Percentiles rank a stretch among this genome's conserved stretches.
These are phyloP conservation scores for Mesocentrotus franciscanus DNA, from an alignment of 53 echinoderm and acorn worm genomes.

Conservation along the genomic window DNA sequence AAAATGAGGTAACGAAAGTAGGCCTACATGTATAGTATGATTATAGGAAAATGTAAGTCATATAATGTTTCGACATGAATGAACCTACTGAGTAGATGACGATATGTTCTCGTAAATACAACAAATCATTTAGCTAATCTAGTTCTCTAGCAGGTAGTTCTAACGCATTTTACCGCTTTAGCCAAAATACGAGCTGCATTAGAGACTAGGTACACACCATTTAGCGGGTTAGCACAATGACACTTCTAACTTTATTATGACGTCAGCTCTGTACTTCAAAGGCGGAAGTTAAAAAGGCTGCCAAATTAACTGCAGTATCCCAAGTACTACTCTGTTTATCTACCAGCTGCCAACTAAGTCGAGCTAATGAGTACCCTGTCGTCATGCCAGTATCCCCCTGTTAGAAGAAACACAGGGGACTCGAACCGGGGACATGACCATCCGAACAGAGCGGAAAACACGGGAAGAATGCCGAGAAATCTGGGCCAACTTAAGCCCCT, in stretches of 20 bases:
- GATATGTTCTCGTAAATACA: no score
- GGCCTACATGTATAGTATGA: no score
- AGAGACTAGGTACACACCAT: not conserved
- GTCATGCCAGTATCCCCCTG: not conserved
- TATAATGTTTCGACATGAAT: no score
- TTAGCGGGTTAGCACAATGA: not conserved
- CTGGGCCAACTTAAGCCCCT: not conserved
- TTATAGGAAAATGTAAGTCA: no score
- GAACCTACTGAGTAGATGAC: no score
- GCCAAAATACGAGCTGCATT: not conserved
- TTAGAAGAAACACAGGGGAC: not conserved
- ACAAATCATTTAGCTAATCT: no score
- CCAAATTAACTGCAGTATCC: not conserved
- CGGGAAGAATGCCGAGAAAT: not conserved
- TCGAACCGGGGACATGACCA: not conserved
- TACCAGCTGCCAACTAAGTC: not conserved
- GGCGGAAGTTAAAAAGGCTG: conserved; percentile 7
- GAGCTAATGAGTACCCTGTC: not conserved
- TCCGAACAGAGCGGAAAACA: not conserved
- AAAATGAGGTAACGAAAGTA: no score
- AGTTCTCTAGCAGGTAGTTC: no score
- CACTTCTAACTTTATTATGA: not conserved
- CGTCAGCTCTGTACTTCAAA: not conserved
- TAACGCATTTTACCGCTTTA: no score
- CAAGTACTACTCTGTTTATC: not conserved